phyloP scores from a whole-genome alignment of 2,797 vertebrate species.

The Coilia nasus region DNA sequence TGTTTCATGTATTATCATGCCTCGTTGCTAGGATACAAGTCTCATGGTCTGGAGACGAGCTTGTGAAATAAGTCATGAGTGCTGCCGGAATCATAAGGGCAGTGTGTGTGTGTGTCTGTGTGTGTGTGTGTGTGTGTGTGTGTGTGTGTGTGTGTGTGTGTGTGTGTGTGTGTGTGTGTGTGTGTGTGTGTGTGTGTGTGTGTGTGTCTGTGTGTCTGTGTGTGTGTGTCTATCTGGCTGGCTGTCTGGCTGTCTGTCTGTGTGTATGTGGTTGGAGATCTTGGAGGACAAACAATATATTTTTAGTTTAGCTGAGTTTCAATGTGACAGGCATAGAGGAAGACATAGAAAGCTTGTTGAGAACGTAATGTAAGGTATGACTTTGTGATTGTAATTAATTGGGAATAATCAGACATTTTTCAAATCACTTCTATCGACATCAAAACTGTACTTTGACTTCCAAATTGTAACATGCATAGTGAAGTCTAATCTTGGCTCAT shows the following conservation, averaged over 20 bases:
- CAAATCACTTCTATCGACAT: not conserved
- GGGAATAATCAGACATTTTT: not conserved
- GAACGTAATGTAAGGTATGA: not conserved
- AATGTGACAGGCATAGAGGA: not conserved
- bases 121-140: not conserved
- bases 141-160: not conserved
- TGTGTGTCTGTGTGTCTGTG: not conserved
- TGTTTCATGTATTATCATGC: constrained; percentile 55
- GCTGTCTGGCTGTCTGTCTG: not conserved
- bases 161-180: not conserved
- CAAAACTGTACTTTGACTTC: not conserved
- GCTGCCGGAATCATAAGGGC: constrained; percentile 54
- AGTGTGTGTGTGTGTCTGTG: not conserved
- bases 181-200: not conserved
- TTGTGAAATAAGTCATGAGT: constrained; percentile 44
- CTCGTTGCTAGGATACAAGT: constrained; percentile 71
- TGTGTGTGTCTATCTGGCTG: not conserved
- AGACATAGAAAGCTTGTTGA: not conserved
- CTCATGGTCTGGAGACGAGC: constrained; percentile 51
- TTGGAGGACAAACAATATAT: not conserved
- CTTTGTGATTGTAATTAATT: not conserved
- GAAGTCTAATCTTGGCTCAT: not conserved
- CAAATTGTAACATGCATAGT: not conserved
- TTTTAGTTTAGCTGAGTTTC: not conserved
- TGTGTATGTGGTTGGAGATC: not conserved